Base-by-base conservation (phyloP, 2,113 vertebrate species). In the Blennius ocellaris region DNA sequence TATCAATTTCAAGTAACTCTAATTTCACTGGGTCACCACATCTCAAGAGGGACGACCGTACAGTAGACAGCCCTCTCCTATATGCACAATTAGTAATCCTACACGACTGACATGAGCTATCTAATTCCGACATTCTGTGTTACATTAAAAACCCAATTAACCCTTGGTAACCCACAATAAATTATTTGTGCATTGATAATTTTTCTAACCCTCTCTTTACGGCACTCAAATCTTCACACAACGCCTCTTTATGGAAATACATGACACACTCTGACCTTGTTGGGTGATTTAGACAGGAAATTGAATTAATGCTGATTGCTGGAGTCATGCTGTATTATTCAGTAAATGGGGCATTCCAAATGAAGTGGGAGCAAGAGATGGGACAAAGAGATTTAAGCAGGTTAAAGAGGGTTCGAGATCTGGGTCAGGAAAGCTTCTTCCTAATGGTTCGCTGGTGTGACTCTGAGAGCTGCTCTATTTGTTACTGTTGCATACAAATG, bases 141-240 rank as follows among this genome's bases (percentile, higher is more conserved):
- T 75, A 68, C 66, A 84, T 75, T 83, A 82, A 86, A 80, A 81
- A 80, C 59, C 74, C 73, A 84, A 92, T 90, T 92, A 92, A 92
- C 89, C 87, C 86, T 56, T 70, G 1, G 39, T 82, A 81, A 74
- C 80, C 82, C 49, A 54, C 56, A 45, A 61, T 64, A 51, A 57
- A 82, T 79, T 77, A 57, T 74, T 66, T 67, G 61, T 58, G 17
- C n/a, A 53, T 57, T 45, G n/a, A 60, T 60, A n/a, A 68, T 48
- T 70, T 58, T 1, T 69, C 16, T 41, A 15, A 52, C 43, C 69
- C 37, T 41, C 7, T 11, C 9, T 16, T 11, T 36, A 10, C 9
- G 30, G n/a, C 70, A 39, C n/a, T 56, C 55, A 62, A 37, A 14
- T 17, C 36, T 45, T 21, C 21, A 30, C 6, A 30, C 37, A 5